Conservation (phyloP, 2,888 invertebrate genomes). For the Antheraea yamamai region DNA sequence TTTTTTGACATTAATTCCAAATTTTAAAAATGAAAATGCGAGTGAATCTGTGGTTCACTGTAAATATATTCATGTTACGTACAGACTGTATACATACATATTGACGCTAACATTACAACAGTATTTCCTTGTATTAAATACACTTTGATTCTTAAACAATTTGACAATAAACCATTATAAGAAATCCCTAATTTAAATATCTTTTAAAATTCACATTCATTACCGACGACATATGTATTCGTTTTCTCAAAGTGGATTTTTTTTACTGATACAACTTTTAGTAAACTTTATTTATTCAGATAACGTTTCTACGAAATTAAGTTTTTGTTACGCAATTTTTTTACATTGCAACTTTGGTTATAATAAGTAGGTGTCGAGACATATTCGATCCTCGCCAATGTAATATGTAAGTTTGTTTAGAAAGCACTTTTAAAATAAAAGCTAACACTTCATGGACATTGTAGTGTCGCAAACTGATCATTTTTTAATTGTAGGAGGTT, state of each 20-base stretch:
- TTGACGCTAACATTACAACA: neutral
- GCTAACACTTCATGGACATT: neutral
- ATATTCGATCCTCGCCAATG: neutral
- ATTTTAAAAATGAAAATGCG: too few species aligned
- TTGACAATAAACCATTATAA: neutral
- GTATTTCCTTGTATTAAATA: neutral
- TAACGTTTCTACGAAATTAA: neutral
- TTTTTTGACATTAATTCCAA: too few species aligned
- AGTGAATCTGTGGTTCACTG: too few species aligned
- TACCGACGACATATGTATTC: too few species aligned
- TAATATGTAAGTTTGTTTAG: neutral
- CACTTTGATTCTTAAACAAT: neutral
- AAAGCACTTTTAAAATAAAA: neutral
- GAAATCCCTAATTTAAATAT: neutral
- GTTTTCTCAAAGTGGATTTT: too few species aligned
- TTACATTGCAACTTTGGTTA: neutral
- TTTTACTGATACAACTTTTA: neutral
- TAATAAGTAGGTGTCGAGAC: slow-evolving; percentile 1
- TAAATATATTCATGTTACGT: neutral
- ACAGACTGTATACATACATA: neutral
- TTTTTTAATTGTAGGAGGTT: neutral
- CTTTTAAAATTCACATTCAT: too few species aligned
- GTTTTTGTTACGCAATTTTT: neutral
- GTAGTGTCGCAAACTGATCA: neutral
- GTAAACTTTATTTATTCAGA: neutral